Conservation (phyloP, 1,140 invertebrate species). For the Drosophila tsacasi region DNA sequence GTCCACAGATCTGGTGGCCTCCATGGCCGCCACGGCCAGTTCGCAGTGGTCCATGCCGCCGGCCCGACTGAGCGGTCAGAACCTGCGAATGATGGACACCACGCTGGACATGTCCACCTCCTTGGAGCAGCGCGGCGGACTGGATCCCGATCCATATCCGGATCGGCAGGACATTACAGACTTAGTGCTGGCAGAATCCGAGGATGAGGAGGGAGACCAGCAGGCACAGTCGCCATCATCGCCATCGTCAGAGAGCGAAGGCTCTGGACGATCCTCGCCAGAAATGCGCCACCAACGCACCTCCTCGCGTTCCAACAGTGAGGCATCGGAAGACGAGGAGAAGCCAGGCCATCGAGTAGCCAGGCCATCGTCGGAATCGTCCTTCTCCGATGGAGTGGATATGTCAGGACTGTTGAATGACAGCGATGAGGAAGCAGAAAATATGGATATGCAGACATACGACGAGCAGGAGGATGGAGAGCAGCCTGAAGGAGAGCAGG, state of each 20-base stretch:
- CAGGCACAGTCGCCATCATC: background rate
- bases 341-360: no score
- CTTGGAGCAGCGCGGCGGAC: constrained; percentile 5
- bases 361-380: no score
- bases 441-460: no score
- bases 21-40: background rate
- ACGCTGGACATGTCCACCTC: constrained; percentile 76
- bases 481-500: background rate
- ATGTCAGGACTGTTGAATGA: no score
- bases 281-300: background rate
- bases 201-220: no score
- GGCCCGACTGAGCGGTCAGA: background rate
- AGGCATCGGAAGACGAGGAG: constrained; percentile 1
- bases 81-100: constrained; percentile 62
- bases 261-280: constrained; percentile 30
- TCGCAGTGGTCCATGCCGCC: constrained; percentile 39
- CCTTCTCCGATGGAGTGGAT: no score
- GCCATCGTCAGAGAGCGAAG: constrained; percentile 53
- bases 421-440: no score
- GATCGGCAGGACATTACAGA: background rate
- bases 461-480: constrained; percentile 1
- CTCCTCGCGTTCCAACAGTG: no score
- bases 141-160: background rate
- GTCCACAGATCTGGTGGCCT: constrained; percentile 27
- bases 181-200: background rate